phyloP scores from a whole-genome alignment of 2,113 vertebrate species.

The Aphelocoma coerulescens region DNA sequence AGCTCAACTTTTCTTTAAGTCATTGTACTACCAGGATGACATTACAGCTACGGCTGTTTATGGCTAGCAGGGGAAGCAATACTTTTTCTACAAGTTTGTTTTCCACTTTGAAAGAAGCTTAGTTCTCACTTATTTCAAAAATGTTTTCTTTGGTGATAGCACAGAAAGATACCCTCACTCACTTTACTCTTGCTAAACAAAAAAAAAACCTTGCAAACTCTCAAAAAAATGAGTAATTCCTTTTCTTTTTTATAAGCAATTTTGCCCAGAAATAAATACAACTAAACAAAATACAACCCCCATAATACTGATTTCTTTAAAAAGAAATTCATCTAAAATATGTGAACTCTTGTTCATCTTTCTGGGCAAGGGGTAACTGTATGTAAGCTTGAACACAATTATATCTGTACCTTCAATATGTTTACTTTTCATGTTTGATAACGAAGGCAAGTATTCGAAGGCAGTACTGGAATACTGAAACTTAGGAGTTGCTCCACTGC shows the following conservation, averaged over 20 bases:
- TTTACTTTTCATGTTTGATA: background rate
- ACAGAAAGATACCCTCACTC: background rate
- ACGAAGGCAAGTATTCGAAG: background rate
- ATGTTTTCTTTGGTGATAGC: background rate
- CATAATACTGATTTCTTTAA: background rate
- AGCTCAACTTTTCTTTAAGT: background rate
- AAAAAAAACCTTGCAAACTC: background rate
- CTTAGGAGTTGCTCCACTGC: background rate
- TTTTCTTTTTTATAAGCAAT: background rate
- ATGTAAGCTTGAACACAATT: background rate
- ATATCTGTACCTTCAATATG: background rate
- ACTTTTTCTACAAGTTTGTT: background rate
- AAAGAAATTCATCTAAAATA: background rate
- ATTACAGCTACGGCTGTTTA: background rate
- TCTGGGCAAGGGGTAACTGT: background rate
- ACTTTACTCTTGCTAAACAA: background rate
- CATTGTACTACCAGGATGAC: background rate
- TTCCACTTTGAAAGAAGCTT: background rate
- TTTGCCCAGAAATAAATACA: background rate
- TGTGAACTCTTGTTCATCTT: background rate
- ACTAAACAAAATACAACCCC: background rate
- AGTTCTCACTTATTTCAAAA: background rate
- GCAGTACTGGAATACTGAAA: background rate
- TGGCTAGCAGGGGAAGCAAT: background rate
- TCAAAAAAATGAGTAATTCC: fast-evolving